Evolutionary conservation across 1,140 invertebrate species (phyloP).

Genomic region (Drosophila mojavensis): DNA sequence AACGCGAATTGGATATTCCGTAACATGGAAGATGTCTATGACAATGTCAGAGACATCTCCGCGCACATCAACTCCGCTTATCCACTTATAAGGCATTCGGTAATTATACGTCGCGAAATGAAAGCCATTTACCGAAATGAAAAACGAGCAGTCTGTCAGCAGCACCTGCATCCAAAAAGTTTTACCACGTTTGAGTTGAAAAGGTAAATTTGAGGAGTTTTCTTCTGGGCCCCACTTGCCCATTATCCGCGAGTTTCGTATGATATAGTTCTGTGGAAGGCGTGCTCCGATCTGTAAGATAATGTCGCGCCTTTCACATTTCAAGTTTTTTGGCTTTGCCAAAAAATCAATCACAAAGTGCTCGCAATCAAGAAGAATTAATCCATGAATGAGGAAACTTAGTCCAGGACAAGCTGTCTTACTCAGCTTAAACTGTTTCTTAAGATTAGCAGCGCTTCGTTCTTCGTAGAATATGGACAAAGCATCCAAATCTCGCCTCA

Average conservation of each 20-base stretch:
- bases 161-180: conserved; percentile 84
- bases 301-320: conserved; percentile 85
- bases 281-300: conserved; percentile 91
- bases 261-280: conserved; percentile 88
- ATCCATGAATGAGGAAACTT: conserved; percentile 62
- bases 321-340: background rate
- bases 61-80: conserved; percentile 71
- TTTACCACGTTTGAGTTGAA: conserved; percentile 75
- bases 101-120: conserved; percentile 88
- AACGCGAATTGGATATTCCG: conserved; percentile 61
- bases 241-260: conserved; percentile 87
- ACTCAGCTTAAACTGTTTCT: conserved; percentile 32
- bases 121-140: conserved; percentile 88
- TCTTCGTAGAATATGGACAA: conserved; percentile 64
- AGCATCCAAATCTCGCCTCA: conserved; percentile 43
- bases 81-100: conserved; percentile 85
- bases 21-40: conserved; percentile 47
- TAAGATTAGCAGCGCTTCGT: conserved; percentile 31
- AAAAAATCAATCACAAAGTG: conserved; percentile 62
- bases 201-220: conserved; percentile 78
- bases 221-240: conserved; percentile 89
- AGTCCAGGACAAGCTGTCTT: conserved; percentile 48
- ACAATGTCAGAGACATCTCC: conserved; percentile 57
- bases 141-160: conserved; percentile 77
- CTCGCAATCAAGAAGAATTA: conserved; percentile 54